phyloP scores from a whole-genome alignment of 2,113 vertebrate species.

The Oryzias celebensis region DNA sequence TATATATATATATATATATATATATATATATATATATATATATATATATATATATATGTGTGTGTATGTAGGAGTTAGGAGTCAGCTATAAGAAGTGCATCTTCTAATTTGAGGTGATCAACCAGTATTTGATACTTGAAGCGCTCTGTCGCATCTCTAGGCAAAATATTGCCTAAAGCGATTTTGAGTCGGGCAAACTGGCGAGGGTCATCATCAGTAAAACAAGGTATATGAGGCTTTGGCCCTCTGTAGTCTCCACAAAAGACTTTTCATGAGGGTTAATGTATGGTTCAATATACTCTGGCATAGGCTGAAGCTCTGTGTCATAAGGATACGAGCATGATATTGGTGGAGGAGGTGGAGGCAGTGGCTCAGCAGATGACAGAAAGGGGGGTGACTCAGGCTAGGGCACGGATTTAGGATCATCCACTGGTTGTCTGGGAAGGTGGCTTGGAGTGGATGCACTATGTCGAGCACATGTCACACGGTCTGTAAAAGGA shows the following conservation, averaged over 20 bases:
- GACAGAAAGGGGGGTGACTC: too few species aligned
- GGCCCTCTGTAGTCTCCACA: neutral
- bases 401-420: too few species aligned
- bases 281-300: neutral
- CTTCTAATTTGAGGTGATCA: conserved; percentile 1
- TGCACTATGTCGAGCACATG: too few species aligned
- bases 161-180: neutral
- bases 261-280: too few species aligned
- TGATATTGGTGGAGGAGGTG: neutral
- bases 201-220: neutral
- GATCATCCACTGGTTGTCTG: too few species aligned
- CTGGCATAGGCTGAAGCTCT: neutral
- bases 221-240: neutral
- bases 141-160: neutral
- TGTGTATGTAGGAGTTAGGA: too few species aligned
- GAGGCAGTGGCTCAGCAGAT: neutral
- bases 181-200: neutral
- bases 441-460: too few species aligned
- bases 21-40: too few species aligned
- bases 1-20: neutral
- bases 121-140: neutral
- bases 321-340: neutral
- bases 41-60: too few species aligned
- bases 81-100: too few species aligned
- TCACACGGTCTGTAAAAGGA: too few species aligned